These are phyloP conservation scores for Nephrocerus scutellatus DNA, from an alignment of 2,888 invertebrate genomes.

Conservation along the genomic window DNA sequence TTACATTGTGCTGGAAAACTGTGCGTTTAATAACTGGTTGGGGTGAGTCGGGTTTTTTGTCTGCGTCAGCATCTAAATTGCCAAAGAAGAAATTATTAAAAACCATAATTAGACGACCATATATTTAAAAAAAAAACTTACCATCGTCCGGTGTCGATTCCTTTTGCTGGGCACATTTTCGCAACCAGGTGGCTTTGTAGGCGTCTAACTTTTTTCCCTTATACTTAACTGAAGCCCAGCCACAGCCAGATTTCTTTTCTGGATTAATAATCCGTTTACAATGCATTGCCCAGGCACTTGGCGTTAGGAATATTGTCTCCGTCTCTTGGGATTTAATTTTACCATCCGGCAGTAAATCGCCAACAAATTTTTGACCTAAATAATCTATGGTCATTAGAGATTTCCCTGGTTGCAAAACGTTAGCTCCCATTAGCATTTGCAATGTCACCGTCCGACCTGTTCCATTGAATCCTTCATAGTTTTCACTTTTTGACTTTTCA, in stretches of 20 bases:
- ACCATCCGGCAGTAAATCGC: conserved; percentile 76
- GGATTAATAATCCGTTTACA: conserved; percentile 88
- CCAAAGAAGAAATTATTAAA: conserved; percentile 37
- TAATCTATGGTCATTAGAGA: conserved; percentile 85
- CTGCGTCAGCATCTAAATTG: conserved; percentile 56
- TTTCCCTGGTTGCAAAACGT: conserved; percentile 75
- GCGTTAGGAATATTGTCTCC: conserved; percentile 78
- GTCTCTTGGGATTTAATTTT: conserved; percentile 86
- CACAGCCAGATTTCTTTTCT: conserved; percentile 85
- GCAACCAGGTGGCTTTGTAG: conserved; percentile 78
- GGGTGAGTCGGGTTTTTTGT: conserved; percentile 56
- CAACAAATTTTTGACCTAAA: conserved; percentile 84
- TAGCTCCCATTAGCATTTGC: conserved; percentile 77
- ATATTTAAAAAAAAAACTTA: too few species aligned
- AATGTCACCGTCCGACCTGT: conserved; percentile 68
- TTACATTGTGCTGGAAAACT: conserved; percentile 69
- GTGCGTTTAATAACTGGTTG: conserved; percentile 55
- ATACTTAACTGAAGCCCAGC: conserved; percentile 88
- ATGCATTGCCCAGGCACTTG: conserved; percentile 89
- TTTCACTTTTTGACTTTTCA: conserved; percentile 34
- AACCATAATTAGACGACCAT: too few species aligned
- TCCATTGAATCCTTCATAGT: conserved; percentile 45
- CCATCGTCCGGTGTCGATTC: conserved; percentile 46
- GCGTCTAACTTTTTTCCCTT: conserved; percentile 81
- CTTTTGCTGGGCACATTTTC: conserved; percentile 58